Percentiles rank a stretch among this genome's conserved stretches.
These are phyloP conservation scores for Novumbra hubbsi DNA, from an alignment of 2,797 vertebrate species.

Conservation along the genomic window DNA sequence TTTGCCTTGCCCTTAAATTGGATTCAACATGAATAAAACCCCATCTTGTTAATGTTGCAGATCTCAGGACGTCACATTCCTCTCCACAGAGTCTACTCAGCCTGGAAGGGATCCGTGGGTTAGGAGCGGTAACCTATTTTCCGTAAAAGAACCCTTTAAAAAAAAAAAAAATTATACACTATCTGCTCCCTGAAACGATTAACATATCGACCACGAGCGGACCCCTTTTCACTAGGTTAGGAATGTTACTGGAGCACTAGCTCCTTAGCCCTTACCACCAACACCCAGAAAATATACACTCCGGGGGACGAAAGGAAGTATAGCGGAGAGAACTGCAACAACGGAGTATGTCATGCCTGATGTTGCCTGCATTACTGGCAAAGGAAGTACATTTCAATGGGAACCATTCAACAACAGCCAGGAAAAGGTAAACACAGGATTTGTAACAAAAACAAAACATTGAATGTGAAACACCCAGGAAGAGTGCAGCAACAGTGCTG, in stretches of 20 bases:
- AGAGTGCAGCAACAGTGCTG: neutral
- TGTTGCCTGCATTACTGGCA: constrained; percentile 19
- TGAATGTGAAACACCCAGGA: neutral
- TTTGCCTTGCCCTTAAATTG: neutral
- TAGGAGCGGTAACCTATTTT: neutral
- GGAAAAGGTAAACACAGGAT: neutral
- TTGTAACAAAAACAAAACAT: neutral
- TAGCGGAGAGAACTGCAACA: neutral
- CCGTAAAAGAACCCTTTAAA: neutral
- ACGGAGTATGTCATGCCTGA: neutral
- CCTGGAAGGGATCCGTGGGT: neutral
- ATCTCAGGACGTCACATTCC: no score
- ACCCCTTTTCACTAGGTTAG: neutral
- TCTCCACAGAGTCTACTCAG: neutral
- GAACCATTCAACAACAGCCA: neutral
- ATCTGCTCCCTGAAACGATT: neutral
- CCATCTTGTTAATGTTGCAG: no score
- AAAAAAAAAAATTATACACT: no score
- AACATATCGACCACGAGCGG: neutral
- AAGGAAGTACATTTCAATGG: constrained; percentile 4
- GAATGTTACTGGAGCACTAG: neutral
- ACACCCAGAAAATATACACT: constrained; percentile 5
- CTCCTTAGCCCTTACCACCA: neutral
- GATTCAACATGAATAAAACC: neutral
- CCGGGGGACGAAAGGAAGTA: constrained; percentile 19